Conservation (phyloP, 2,113 vertebrate species). For the Malaclemys terrapin region DNA sequence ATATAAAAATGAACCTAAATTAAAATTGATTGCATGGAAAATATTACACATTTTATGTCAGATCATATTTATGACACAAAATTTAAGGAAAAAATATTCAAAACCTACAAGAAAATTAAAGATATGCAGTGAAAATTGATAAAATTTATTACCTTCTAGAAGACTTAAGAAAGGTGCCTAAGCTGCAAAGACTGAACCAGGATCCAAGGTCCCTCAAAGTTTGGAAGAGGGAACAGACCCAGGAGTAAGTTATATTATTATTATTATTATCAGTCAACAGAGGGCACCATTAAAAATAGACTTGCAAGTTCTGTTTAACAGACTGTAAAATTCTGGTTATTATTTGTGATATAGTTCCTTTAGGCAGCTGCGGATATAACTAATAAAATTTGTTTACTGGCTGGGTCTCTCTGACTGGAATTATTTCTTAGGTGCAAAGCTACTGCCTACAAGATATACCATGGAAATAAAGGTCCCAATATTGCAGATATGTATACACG, state of each 20-base stretch:
- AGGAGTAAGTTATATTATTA: not conserved
- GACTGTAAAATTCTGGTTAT: not conserved
- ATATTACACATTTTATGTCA: not conserved
- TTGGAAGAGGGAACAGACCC: not conserved
- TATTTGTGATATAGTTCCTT: fast-evolving
- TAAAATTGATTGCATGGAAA: not conserved
- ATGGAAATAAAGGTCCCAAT: not conserved
- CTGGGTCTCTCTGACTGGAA: not conserved
- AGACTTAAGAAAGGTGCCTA: not conserved
- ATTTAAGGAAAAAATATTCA: not conserved
- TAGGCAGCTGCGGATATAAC: not conserved
- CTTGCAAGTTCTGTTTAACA: not conserved
- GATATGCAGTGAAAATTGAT: not conserved
- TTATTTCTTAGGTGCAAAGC: not conserved
- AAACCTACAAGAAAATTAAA: not conserved
- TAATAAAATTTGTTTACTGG: not conserved
- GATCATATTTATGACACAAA: not conserved
- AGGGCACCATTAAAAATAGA: not conserved
- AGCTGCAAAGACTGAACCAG: not conserved
- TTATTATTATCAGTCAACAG: not conserved
- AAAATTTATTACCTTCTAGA: not conserved
- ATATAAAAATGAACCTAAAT: not conserved
- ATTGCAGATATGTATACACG: not conserved
- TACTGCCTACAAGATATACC: not conserved
- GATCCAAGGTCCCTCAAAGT: not conserved